Conservation (phyloP, 2,113 vertebrate genomes). For the Puntigrus tetrazona region DNA sequence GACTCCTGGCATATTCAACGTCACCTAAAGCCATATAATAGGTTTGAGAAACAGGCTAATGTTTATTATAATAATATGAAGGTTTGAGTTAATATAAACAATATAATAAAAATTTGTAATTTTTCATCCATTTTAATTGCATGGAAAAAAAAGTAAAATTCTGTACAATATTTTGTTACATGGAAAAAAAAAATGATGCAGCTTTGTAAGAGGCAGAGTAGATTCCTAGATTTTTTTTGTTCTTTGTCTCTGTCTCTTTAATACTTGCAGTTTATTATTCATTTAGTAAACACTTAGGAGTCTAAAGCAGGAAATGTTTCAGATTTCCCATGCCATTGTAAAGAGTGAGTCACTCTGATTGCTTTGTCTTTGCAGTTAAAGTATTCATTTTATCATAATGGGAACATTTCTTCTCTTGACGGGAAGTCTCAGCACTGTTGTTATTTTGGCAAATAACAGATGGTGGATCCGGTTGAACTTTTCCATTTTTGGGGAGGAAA, state of each 20-base stretch:
- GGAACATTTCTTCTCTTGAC: constrained; percentile 38
- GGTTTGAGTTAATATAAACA: no score
- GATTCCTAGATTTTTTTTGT: neutral
- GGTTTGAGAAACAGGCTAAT: neutral
- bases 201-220: neutral
- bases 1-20: neutral
- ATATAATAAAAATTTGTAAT: neutral
- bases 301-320: neutral
- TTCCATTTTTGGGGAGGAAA: neutral
- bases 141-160: neutral
- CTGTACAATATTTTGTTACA: neutral
- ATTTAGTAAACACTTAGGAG: neutral
- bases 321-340: neutral
- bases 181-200: neutral
- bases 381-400: constrained; percentile 50
- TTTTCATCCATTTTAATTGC: neutral
- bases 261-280: neutral
- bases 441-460: constrained; percentile 23
- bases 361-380: constrained; percentile 36
- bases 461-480: constrained; percentile 10
- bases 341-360: neutral
- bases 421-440: neutral
- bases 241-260: neutral
- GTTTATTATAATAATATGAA: neutral
- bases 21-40: neutral